phyloP scores from a whole-genome alignment of 2,797 vertebrate genomes.

The Petrocephalus sullivani region DNA sequence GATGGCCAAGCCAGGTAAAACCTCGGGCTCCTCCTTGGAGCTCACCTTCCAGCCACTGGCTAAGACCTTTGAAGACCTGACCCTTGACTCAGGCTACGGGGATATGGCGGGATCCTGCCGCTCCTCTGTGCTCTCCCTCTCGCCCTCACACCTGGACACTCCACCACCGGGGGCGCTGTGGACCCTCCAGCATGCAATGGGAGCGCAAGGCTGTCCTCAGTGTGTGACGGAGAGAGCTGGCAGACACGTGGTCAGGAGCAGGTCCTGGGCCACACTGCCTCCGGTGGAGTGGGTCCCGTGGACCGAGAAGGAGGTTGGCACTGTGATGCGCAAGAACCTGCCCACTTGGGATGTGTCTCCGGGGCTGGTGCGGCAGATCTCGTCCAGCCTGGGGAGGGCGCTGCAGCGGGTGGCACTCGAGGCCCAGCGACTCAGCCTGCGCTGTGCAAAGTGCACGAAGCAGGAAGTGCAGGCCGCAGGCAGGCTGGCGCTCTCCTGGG shows the following conservation, averaged over 20 bases:
- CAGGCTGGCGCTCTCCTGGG: slow-evolving; percentile 85
- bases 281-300: slow-evolving; percentile 97
- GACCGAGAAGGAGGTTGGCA: slow-evolving; percentile 88
- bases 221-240: neutral
- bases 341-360: slow-evolving; percentile 57
- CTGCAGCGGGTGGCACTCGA: slow-evolving; percentile 85
- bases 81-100: slow-evolving; percentile 98
- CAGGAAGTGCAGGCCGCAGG: slow-evolving; percentile 91
- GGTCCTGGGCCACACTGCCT: slow-evolving; percentile 86
- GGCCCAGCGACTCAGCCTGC: slow-evolving; percentile 87
- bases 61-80: slow-evolving; percentile 96
- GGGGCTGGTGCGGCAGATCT: slow-evolving; percentile 80
- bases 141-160: slow-evolving; percentile 17
- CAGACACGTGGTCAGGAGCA: slow-evolving; percentile 30
- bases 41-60: slow-evolving; percentile 63
- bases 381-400: slow-evolving; percentile 77
- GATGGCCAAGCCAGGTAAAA: neutral
- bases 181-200: neutral
- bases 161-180: neutral
- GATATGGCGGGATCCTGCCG: slow-evolving; percentile 94
- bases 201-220: neutral
- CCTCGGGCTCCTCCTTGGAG: neutral
- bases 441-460: slow-evolving; percentile 92
- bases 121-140: slow-evolving; percentile 85
- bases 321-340: slow-evolving; percentile 70